Evolutionary conservation across 2,797 vertebrate genomes (phyloP).

Genomic region (Podargus strigoides): DNA sequence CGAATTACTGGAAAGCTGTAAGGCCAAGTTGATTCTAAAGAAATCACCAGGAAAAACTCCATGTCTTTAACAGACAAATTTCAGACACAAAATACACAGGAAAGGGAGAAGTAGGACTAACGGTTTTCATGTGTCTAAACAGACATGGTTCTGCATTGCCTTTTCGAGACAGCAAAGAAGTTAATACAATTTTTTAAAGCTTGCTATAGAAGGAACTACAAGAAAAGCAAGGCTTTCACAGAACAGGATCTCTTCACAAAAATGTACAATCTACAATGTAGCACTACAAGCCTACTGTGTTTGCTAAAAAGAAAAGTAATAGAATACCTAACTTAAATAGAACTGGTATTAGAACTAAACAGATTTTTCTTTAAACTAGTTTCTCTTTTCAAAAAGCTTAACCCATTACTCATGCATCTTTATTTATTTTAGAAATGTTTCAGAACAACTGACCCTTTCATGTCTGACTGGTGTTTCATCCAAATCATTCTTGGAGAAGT

Average conservation of each 20-base stretch:
- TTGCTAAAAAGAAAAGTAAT: not conserved
- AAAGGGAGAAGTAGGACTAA: not conserved
- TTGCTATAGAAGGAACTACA: not conserved
- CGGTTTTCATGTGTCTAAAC: not conserved
- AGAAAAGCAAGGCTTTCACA: not conserved
- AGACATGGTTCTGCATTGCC: not conserved
- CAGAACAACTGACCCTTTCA: conserved; percentile 73
- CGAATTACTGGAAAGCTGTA: not conserved
- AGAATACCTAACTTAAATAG: not conserved
- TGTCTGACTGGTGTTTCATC: conserved; percentile 80
- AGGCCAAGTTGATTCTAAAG: not conserved
- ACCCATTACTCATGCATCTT: not conserved
- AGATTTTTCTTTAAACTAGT: not conserved
- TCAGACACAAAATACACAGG: not conserved
- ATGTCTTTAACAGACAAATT: not conserved
- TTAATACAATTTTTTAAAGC: not conserved
- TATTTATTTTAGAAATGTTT: not conserved
- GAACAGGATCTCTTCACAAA: not conserved
- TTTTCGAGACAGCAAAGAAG: not conserved
- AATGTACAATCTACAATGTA: not conserved
- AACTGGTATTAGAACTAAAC: not conserved
- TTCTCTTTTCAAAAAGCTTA: not conserved
- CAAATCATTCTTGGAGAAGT: conserved; percentile 84
- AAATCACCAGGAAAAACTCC: not conserved
- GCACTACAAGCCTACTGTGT: not conserved